Evolutionary conservation across 2,113 vertebrate genomes (phyloP), one percentile per base, ranked within the genome.

Genomic region (Ardeotis arabs): DNA sequence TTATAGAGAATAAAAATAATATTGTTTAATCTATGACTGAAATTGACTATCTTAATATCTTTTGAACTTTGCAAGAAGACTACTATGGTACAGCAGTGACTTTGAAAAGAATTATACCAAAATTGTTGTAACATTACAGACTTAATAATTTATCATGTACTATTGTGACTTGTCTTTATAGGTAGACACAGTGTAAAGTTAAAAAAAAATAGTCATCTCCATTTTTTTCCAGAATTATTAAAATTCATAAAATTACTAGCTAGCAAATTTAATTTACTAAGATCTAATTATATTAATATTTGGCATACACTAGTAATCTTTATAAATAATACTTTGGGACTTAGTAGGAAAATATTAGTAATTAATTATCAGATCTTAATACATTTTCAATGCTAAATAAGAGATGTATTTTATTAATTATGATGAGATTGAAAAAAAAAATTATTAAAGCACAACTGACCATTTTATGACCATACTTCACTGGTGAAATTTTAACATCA

Each of bases 21-120:
- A 90, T 37, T 85, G 14, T 70, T 96, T 96, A 88, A 95, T 89
- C 52, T 33, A 68, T 70, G 37, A 28, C 12, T 96, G 44, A 45
- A 95, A 81, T 69, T 70, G 44, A 95, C 31, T 75, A 87, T 63
- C 74, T 78, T 87, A 93, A 50, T 84, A 83, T 8, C 44, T 58
- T 97, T 94, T 96, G 83, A 97, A 96, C n/a, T 75, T 78, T 92
- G 25, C 87, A 94, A 96, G 66, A 66, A 53, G 52, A 84, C 37
- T n/a, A 23, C 41, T 45, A 22, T 78, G 24, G 28, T 56, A 59
- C 8, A 85, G 28, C 12, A 84, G 4, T 70, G 75, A 81, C 31
- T 63, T 45, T 75, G 41, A 91, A 95, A 88, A 76, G 3, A 91
- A 62, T 80, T 87, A 86, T 9, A 19, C 16, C 50, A 53, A 94